Evolutionary conservation across 2,113 vertebrate genomes (phyloP).

Genomic region (Dipodomys spectabilis): DNA sequence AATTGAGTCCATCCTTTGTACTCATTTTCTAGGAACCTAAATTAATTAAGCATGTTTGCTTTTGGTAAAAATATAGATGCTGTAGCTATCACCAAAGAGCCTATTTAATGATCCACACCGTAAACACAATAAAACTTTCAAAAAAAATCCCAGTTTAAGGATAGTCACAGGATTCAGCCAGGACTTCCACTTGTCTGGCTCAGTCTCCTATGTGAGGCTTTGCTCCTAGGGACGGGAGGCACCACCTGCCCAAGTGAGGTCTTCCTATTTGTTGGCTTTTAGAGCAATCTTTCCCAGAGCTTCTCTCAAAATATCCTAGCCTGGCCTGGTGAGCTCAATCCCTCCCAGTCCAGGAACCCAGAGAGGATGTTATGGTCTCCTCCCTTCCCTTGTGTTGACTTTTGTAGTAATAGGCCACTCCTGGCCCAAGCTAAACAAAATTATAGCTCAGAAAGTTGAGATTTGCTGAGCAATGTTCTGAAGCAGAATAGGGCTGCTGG

Average conservation of each 20-base stretch:
- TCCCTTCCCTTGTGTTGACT: not conserved
- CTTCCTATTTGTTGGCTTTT: not conserved
- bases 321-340: not conserved
- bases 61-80: not conserved
- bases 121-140: not conserved
- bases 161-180: not conserved
- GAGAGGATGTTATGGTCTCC: not conserved
- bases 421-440: not conserved
- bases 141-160: not conserved
- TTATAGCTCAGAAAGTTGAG: not conserved
- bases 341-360: not conserved
- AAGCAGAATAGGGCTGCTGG: not conserved
- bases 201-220: not conserved
- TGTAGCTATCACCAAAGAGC: not conserved
- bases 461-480: not conserved
- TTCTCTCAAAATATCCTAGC: not conserved
- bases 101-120: not conserved
- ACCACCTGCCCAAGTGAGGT: rapidly evolving
- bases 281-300: not conserved
- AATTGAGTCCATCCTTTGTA: not conserved
- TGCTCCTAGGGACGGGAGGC: too few species aligned
- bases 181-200: not conserved
- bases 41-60: not conserved
- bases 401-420: not conserved
- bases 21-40: not conserved